Percentiles rank a stretch among this genome's conserved stretches.
Conservation (phyloP, 2,797 vertebrate genomes). For the Argentina silus region DNA sequence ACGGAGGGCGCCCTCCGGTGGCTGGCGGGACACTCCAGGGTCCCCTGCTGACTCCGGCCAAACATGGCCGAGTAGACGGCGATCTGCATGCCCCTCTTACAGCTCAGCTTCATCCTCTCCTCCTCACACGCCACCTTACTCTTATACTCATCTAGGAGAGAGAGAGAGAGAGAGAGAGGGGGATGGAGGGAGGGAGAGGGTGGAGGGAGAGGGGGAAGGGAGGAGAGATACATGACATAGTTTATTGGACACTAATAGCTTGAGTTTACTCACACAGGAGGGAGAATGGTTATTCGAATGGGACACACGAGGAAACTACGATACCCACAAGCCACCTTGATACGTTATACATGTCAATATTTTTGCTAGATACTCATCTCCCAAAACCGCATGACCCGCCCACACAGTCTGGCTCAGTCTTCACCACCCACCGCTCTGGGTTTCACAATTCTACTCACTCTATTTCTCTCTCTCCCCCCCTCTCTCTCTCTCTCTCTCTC, state of each 20-base stretch:
- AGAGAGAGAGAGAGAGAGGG: slow-evolving; percentile 9
- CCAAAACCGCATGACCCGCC: too few relatives aligned
- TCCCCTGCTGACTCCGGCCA: slow-evolving; percentile 83
- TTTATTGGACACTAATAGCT: too few relatives aligned
- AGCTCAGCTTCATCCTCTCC: slow-evolving; percentile 87
- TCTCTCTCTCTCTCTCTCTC: slow-evolving; percentile 43
- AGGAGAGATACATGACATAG: too few relatives aligned
- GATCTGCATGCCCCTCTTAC: slow-evolving; percentile 88
- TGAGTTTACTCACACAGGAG: too few relatives aligned
- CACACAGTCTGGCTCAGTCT: too few relatives aligned
- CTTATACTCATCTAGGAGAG: slow-evolving; percentile 85
- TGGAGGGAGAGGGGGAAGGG: background rate
- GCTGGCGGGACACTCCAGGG: slow-evolving; percentile 85
- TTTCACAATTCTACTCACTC: slow-evolving; percentile 2
- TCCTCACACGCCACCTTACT: slow-evolving; percentile 91
- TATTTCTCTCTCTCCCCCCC: slow-evolving; percentile 39
- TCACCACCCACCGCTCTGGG: too few relatives aligned
- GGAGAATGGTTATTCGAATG: too few relatives aligned
- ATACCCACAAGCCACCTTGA: too few relatives aligned
- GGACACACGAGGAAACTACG: too few relatives aligned
- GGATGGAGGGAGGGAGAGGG: slow-evolving; percentile 11
- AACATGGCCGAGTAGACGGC: slow-evolving; percentile 87
- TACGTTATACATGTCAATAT: too few relatives aligned
- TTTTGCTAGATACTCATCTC: too few relatives aligned
- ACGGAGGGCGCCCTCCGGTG: slow-evolving; percentile 78